Evolutionary conservation across 2,888 invertebrate genomes (phyloP), one percentile per base, ranked within the genome.

Genomic region (Hemithea aestivaria): DNA sequence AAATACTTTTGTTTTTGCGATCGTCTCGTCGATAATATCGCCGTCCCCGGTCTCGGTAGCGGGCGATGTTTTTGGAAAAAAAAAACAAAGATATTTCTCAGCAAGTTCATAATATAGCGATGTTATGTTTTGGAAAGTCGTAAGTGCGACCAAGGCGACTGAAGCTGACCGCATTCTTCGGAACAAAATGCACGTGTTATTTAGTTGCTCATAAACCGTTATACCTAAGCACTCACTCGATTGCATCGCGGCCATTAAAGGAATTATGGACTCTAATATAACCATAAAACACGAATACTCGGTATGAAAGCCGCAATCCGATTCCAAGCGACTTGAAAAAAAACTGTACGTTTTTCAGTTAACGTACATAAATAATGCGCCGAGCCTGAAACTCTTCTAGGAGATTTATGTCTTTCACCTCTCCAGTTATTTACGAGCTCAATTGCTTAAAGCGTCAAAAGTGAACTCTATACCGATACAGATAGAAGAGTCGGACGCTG

Each of bases 381-480:
- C 38, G 40, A 53, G 54, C 49, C 61, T 62, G 60, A 58, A 66
- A 62, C 56, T 34, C 33, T 46, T 55, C 16, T 7, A 26, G 46
- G 54, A 61, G 60, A 66, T 66, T 63, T 65, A 69, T 62, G 63
- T 62, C 49, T 65, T 57, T 58, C 62, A 62, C 63, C 61, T 66
- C 54, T 50, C 30, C 48, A 56, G 57, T 62, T 61, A 61, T 68
- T 70, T 66, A 66, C 46, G 59, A 56, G 43, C 56, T 61, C 66
- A 68, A 72, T 71, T 70, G 68, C 56, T 53, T 49, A 49, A 39
- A 29, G 51, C 34, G 40, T 40, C 43, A 48, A 62, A 51, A 54
- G 58, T 57, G 49, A 57, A 58, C 62, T 56, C 61, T 62, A 56
- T 27, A 6, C 9, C 27, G 30, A 8, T 35, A 12, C 11, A 1